A percentile compares a stretch with the other conserved stretches of the same genome.
Evolutionary conservation across 2,888 invertebrate genomes (phyloP).

Genomic region (Volucella inanis): DNA sequence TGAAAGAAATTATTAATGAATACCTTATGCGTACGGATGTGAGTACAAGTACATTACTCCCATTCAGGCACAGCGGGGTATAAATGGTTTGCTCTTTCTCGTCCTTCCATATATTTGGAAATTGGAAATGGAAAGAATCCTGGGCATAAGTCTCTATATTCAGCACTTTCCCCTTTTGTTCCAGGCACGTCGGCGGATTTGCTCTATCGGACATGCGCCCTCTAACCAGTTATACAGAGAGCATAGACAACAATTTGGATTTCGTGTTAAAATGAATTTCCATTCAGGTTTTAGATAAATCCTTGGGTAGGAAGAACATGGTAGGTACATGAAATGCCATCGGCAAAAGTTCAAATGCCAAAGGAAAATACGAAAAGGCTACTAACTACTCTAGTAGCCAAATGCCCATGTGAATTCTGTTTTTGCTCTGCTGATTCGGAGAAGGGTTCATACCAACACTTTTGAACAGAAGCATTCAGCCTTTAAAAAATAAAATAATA

Average conservation of each 20-base stretch:
- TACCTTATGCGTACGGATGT: conserved; percentile 68
- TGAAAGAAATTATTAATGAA: conserved; percentile 61
- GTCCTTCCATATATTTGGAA: conserved; percentile 49
- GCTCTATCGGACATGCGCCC: conserved; percentile 50
- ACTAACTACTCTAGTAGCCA: neutral
- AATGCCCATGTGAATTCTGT: conserved; percentile 31
- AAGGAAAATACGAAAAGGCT: neutral
- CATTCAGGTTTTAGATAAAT: conserved; percentile 44
- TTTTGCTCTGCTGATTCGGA: neutral
- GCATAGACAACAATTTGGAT: neutral
- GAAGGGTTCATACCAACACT: conserved; percentile 37
- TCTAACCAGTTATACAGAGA: neutral
- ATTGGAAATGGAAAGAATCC: conserved; percentile 44
- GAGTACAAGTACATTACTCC: no score
- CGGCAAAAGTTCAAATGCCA: conserved; percentile 13
- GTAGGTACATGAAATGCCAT: neutral
- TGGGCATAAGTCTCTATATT: conserved; percentile 63
- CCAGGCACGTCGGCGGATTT: conserved; percentile 19
- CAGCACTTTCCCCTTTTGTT: conserved; percentile 64
- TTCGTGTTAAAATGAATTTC: conserved; percentile 45
- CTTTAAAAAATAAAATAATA: conserved; percentile 64
- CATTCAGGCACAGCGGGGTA: no score
- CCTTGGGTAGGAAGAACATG: conserved; percentile 13
- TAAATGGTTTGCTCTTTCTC: conserved; percentile 50
- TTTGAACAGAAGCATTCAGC: conserved; percentile 58